These are phyloP conservation scores for Amphipyra berbera DNA, from an alignment of 2,888 invertebrate species.

Conservation along the genomic window DNA sequence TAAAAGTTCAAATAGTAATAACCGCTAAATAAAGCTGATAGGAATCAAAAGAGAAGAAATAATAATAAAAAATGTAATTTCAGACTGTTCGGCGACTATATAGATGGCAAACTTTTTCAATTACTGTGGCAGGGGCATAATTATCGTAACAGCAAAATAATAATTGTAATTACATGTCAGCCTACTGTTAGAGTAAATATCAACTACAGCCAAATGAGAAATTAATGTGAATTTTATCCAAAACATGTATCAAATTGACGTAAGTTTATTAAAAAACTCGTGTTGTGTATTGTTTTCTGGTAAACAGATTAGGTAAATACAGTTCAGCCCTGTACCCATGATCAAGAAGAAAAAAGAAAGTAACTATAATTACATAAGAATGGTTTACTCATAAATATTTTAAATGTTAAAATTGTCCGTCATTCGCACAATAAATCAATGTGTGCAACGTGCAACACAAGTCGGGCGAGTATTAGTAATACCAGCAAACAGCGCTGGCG, in stretches of 20 bases:
- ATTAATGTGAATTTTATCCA: slow-evolving; percentile 63
- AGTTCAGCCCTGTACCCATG: neutral
- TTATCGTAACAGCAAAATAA: slow-evolving; percentile 74
- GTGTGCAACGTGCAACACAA: slow-evolving; percentile 47
- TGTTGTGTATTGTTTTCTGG: slow-evolving; percentile 11
- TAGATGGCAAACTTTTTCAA: slow-evolving; percentile 88
- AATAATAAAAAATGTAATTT: slow-evolving; percentile 83
- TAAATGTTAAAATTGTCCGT: slow-evolving; percentile 42
- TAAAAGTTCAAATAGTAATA: slow-evolving; percentile 86
- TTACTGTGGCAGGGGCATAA: slow-evolving; percentile 75
- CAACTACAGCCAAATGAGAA: slow-evolving; percentile 67
- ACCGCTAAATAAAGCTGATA: slow-evolving; percentile 82
- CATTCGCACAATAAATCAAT: slow-evolving; percentile 56
- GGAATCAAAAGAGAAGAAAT: slow-evolving; percentile 76
- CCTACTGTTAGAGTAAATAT: slow-evolving; percentile 58
- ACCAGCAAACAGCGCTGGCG: slow-evolving; percentile 57
- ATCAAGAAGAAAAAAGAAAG: neutral
- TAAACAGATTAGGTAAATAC: slow-evolving; percentile 1
- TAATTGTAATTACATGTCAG: slow-evolving; percentile 71
- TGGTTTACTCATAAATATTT: slow-evolving; percentile 29
- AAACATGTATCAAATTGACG: slow-evolving; percentile 38
- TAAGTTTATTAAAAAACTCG: slow-evolving; percentile 33
- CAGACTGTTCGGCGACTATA: slow-evolving; percentile 76
- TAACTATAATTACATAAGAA: neutral
- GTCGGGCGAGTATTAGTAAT: slow-evolving; percentile 11